Evolutionary conservation across 2,888 invertebrate species (phyloP).

Genomic region (Zonitis immaculata): DNA sequence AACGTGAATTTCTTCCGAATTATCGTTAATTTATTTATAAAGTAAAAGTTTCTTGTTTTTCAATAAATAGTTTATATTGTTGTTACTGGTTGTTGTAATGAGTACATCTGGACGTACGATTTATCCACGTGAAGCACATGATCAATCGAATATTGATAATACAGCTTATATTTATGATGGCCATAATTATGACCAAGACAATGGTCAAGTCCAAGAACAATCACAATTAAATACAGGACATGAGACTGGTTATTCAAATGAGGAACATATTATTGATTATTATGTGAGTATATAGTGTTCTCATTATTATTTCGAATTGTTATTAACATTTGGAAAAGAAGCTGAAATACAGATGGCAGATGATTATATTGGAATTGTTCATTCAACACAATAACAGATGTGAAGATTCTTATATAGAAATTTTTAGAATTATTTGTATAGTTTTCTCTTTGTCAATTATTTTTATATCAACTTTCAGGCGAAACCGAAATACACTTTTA

Average conservation of each 20-base stretch:
- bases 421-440: background rate
- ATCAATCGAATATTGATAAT: background rate
- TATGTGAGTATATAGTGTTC: slow-evolving; percentile 30
- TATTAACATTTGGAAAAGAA: too few species aligned
- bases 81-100: background rate
- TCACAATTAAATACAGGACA: slow-evolving; percentile 24
- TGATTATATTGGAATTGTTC: too few species aligned
- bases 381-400: too few species aligned
- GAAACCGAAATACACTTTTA: slow-evolving; percentile 43
- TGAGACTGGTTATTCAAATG: slow-evolving; percentile 10
- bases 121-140: background rate
- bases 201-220: slow-evolving; percentile 13
- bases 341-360: background rate
- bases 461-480: slow-evolving; percentile 32
- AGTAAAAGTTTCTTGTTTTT: background rate
- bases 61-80: background rate
- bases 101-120: background rate
- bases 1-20: too few species aligned
- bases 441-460: background rate
- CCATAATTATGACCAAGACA: background rate
- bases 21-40: too few species aligned
- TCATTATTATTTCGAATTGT: too few species aligned
- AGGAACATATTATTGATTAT: slow-evolving; percentile 29
- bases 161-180: background rate
- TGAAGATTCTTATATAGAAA: too few species aligned